Evolutionary conservation across 2,113 vertebrate species (phyloP), one percentile per base, ranked within the genome.

Genomic region (Nothobranchius furzeri): DNA sequence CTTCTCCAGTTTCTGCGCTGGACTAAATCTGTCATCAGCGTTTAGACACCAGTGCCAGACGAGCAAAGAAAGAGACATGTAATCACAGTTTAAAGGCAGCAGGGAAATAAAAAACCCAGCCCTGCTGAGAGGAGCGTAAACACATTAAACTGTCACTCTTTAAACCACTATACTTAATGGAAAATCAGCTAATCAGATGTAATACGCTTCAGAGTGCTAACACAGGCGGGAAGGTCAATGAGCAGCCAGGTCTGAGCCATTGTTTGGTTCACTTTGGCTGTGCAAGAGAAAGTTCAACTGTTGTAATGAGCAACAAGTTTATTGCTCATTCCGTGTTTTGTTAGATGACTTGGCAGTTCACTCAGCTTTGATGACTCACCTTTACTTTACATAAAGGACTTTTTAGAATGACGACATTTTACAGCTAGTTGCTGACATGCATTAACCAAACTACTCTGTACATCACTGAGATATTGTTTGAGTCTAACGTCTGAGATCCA

Each of bases 81-180:
- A 81, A 79, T 79, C 62, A 79, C 77, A 62, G 70, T 77, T 66
- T 70, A 73, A 78, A 75, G 73, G 77, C 81, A 80, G 68, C 3
- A 20, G 75, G 74, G 81, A 73, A 76, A 83, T 77, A n/a, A 60
- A 79, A 70, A 76, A 7, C 9, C 36, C 12, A 9, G 70, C 40
- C 40, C 15, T 15, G 61, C 12, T 65, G 64, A 79, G 63, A 65
- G 47, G 30, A 77, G 43, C 60, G 73, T 63, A 51, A 70, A 85
- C 55, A 68, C 66, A 81, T 81, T 66, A 82, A 76, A 64, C 69
- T 75, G 66, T 74, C 75, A 67, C 46, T 71, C 54, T 60, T 13
- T 55, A 36, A 76, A n/a, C 68, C 54, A 59, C 69, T 65, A n/a
- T 45, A 65, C 61, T 64, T 70, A 46, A 68, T 60, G 37, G 64